Conservation (phyloP, 2,888 invertebrate genomes). For the Orthonychiurus folsomi region DNA sequence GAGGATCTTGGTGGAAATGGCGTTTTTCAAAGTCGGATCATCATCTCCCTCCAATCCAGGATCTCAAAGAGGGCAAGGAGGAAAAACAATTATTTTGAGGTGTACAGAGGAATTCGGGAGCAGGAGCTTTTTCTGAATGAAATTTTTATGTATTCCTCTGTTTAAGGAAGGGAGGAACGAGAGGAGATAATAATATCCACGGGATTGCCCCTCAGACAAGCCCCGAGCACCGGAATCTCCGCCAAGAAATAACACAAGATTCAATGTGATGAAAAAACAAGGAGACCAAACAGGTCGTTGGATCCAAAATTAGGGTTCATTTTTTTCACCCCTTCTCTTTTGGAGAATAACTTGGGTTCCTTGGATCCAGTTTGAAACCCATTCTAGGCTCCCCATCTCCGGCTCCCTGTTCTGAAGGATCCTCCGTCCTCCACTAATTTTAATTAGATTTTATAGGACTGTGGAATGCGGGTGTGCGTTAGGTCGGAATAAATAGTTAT, state of each 20-base stretch:
- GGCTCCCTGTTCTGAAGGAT: too few relatives aligned
- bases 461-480: background rate
- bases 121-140: background rate
- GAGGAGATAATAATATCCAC: too few relatives aligned
- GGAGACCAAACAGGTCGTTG: background rate
- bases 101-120: background rate
- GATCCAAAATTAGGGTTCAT: slow-evolving; percentile 1
- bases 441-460: background rate
- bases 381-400: too few relatives aligned
- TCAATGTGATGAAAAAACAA: background rate
- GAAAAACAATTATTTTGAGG: slow-evolving; percentile 1
- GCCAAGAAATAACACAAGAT: background rate
- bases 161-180: too few relatives aligned
- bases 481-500: background rate
- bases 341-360: background rate
- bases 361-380: too few relatives aligned
- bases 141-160: background rate
- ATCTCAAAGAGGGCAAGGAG: too few relatives aligned
- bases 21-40: background rate
- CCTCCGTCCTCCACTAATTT: background rate
- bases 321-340: background rate
- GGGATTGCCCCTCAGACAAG: background rate
- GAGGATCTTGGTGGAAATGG: background rate
- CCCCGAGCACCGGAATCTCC: too few relatives aligned
- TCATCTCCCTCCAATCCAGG: too few relatives aligned